A percentile compares a stretch with the other conserved stretches of the same genome.
Conservation (phyloP, 2,888 invertebrate genomes). For the Heliconius ethilla region DNA sequence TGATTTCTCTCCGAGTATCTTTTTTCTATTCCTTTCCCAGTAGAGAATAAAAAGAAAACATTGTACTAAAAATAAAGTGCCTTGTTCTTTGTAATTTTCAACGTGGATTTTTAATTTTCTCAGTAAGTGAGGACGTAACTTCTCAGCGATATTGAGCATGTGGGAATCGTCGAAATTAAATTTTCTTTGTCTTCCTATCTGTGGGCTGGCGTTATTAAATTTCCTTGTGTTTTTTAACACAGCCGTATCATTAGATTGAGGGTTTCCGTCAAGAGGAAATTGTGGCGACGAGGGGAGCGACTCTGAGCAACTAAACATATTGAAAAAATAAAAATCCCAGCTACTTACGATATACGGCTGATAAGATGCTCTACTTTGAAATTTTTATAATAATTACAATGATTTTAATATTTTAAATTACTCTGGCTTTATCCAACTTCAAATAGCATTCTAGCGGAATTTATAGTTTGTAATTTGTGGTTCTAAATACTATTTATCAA, state of each 20-base stretch:
- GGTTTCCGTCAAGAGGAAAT: constrained; percentile 82
- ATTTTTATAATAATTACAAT: background rate
- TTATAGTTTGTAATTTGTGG: no score
- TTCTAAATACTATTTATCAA: background rate
- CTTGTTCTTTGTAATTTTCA: constrained; percentile 25
- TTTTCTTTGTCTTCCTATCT: constrained; percentile 79
- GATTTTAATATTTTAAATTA: background rate
- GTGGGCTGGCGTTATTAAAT: constrained; percentile 80
- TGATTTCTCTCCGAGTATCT: constrained; percentile 35
- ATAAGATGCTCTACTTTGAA: constrained; percentile 58
- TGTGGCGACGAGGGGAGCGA: constrained; percentile 78
- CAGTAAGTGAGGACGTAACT: constrained; percentile 63
- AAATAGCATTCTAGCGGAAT: background rate
- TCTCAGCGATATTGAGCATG: constrained; percentile 78
- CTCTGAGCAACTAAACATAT: constrained; percentile 78
- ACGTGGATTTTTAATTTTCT: constrained; percentile 60
- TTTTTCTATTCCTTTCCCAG: constrained; percentile 22
- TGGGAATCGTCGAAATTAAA: constrained; percentile 81
- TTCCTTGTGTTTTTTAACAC: constrained; percentile 83
- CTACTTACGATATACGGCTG: constrained; percentile 65
- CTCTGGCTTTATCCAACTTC: no score
- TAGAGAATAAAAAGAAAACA: background rate
- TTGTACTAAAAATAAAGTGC: constrained; percentile 33
- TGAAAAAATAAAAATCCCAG: constrained; percentile 81
- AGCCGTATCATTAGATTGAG: constrained; percentile 83